These are phyloP conservation scores for Drosophila equinoxialis DNA, from an alignment of 1,140 invertebrate genomes.

Conservation along the genomic window DNA sequence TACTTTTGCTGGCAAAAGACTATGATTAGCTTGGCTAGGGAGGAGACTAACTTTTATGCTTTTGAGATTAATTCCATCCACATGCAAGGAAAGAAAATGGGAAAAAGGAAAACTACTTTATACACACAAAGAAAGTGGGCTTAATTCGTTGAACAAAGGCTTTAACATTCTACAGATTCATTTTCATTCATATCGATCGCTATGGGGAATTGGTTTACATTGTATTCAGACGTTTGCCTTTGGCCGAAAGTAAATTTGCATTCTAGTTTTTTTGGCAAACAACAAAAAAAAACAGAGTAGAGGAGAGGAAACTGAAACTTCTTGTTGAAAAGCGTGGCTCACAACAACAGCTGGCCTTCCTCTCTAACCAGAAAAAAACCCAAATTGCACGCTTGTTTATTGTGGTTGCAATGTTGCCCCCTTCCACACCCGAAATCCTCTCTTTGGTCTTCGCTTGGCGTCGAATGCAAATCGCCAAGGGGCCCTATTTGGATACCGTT, in stretches of 20 bases:
- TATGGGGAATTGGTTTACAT: conserved; percentile 39
- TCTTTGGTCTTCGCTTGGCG: neutral
- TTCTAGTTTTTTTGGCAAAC: conserved; percentile 54
- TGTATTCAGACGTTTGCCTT: conserved; percentile 44
- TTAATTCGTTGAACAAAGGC: neutral
- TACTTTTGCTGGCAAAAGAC: conserved; percentile 29
- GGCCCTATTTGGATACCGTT: conserved; percentile 76
- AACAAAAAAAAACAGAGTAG: conserved; percentile 25
- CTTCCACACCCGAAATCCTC: neutral
- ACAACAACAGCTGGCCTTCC: conserved; percentile 25
- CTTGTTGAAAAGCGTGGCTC: conserved; percentile 35
- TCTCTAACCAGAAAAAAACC: neutral
- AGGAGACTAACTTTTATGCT: neutral
- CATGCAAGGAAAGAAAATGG: neutral
- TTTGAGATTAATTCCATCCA: neutral
- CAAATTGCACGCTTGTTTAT: conserved; percentile 61
- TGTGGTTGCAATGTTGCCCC: conserved; percentile 37
- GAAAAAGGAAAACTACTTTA: neutral
- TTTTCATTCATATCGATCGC: conserved; percentile 14
- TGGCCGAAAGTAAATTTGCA: conserved; percentile 62
- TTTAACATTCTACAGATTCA: conserved; percentile 2
- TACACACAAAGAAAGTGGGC: neutral
- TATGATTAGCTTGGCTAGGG: conserved; percentile 40
- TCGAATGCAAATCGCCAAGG: conserved; percentile 64
- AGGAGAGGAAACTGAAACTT: conserved; percentile 37